These are phyloP conservation scores for Heterochromis multidens DNA, from an alignment of 2,113 vertebrate genomes.

Conservation along the genomic window DNA sequence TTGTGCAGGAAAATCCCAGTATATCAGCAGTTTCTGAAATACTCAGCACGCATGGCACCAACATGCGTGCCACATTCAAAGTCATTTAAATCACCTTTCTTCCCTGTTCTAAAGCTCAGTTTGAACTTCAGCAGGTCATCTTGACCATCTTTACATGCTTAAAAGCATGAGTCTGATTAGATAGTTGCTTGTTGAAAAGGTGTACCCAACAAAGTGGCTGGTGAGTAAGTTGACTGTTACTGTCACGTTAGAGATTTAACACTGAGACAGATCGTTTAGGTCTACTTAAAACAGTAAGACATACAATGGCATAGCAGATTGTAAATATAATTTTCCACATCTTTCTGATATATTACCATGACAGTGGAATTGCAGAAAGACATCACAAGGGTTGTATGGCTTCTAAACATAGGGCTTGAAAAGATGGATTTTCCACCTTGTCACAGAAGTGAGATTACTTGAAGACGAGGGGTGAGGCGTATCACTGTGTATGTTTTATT, in stretches of 20 bases:
- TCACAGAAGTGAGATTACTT: neutral
- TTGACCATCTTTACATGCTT: no score
- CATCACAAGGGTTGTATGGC: neutral
- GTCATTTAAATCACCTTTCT: no score
- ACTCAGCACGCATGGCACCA: no score
- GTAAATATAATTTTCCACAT: neutral
- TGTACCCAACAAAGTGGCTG: neutral
- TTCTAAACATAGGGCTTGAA: neutral
- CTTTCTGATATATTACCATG: neutral
- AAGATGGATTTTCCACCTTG: neutral
- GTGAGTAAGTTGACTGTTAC: neutral
- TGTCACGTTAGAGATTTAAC: neutral
- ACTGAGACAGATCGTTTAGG: neutral
- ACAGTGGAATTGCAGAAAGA: neutral
- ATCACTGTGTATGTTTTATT: neutral
- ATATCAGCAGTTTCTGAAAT: no score
- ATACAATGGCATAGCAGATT: neutral
- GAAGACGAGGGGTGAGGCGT: neutral
- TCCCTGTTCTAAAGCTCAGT: no score
- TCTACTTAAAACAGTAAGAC: neutral
- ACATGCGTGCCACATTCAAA: no score
- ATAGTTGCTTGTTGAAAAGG: no score
- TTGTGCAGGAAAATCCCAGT: no score
- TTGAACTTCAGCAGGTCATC: no score
- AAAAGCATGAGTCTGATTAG: no score